A percentile compares a stretch with the other conserved stretches of the same genome.
Evolutionary conservation across 1,140 invertebrate species (phyloP).

Genomic region (Ostrea edulis): DNA sequence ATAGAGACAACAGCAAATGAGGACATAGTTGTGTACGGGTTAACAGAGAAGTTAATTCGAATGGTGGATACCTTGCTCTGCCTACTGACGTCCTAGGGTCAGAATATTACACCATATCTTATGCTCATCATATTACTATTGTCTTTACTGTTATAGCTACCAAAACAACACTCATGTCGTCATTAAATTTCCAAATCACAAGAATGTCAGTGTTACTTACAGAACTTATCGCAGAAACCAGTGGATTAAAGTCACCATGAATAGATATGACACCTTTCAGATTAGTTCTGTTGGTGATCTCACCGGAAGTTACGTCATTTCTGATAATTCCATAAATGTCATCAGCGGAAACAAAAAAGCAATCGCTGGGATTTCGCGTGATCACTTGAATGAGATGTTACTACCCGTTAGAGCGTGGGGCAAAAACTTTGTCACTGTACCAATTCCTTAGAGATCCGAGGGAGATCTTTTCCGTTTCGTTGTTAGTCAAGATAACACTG

Average conservation of each 20-base stretch:
- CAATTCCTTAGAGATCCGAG: conserved; percentile 42
- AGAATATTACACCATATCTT: conserved; percentile 58
- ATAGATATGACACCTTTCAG: conserved; percentile 58
- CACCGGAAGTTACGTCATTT: conserved; percentile 40
- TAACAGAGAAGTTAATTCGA: conserved; percentile 61
- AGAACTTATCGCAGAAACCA: conserved; percentile 55
- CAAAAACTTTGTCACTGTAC: conserved; percentile 47
- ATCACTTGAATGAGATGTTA: conserved; percentile 49
- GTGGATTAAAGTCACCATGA: conserved; percentile 50
- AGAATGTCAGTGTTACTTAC: conserved; percentile 43
- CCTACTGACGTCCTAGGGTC: no score
- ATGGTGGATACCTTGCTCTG: no score
- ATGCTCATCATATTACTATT: conserved; percentile 47
- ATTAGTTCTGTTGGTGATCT: conserved; percentile 49
- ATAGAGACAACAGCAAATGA: conserved; percentile 55
- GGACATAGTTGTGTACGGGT: conserved; percentile 64
- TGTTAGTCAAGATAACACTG: conserved; percentile 44
- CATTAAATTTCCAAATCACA: conserved; percentile 48
- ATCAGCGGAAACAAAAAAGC: conserved; percentile 53
- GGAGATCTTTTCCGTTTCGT: conserved; percentile 51
- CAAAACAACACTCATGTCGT: conserved; percentile 50
- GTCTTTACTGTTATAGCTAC: conserved; percentile 50
- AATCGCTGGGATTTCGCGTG: conserved; percentile 24
- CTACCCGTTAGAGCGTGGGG: conserved; percentile 49
- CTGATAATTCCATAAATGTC: conserved; percentile 35